Base-by-base conservation (phyloP, 1,140 invertebrate species). In the Plectrocnemia conspersa region DNA sequence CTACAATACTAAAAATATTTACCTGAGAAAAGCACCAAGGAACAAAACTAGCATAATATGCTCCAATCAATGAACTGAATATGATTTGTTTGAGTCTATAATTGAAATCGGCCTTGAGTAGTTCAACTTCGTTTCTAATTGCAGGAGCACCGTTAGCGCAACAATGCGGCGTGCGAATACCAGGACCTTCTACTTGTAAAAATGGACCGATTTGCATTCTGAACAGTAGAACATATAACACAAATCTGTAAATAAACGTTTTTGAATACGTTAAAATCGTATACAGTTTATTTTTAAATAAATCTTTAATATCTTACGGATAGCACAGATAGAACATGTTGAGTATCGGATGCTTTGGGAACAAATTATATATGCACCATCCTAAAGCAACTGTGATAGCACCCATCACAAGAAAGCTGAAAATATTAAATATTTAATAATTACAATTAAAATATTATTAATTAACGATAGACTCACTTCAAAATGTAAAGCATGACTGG, bases 41-140 rank as follows among this genome's bases (percentile, higher is more conserved):
- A 18, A 97, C 83, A 67, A 96, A 88, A 52, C 85, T 88, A 60
- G 88, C 84, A 70, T 96, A 93, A 68, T 97, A 97, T 0, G 92
- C 89, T 63, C 88, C 91, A 1, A 91, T 71, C 33, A 93, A 81
- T 1, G 92, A 91, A 64, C 89, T 91, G 66, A 94, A 97, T 3
- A 97, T 73, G 45, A 93, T 85, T 67, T 90, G 88, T 71, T 93
- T 94, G 60, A 96, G 79, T 40, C 93, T 75, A 36, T 81, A 77
- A 67, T 96, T 95, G 63, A 97, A 96, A 68, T 97, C 93, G 16
- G 79, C 80, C 61, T 86, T 84, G 4, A 97, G 66, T 13, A 79
- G 77, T 52, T 92, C 88, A 18, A 94, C 90, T 73, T 97, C 93
- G 15, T 85, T 81, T 52, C 93, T 76, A 29, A 96, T 85, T 25